Evolutionary conservation across 2,113 vertebrate genomes (phyloP), one percentile per base, ranked within the genome.

Genomic region (Oryzias javanicus): DNA sequence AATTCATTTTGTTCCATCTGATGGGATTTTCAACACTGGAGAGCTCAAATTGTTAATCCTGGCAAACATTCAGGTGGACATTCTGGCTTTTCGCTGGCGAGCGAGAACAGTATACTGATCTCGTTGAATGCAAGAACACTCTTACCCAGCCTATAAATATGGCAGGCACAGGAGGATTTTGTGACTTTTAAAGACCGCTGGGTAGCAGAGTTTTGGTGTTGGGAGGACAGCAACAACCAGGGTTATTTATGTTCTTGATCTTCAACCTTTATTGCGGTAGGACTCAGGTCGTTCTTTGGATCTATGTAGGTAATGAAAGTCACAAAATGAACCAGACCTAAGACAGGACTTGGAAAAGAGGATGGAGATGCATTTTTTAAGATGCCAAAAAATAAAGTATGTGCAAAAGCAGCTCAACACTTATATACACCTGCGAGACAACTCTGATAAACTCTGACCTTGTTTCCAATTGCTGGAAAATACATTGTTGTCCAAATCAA

Each of bases 11-110:
- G 69, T 82, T 84, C 77, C 83, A 79, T 85, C 73, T 83, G 83
- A 86, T 87, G 83, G 79, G 83, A 80, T 85, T 88, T 85, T 87
- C 72, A 85, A 84, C 75, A 71, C 85, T 83, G 70, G 62, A 80
- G 62, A 82, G 78, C 35, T 35, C 35, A 35, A 77, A 83, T 79
- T 83, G 81, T 82, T 86, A 81, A 84, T 86, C 78, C 77, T 82
- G 64, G 70, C 72, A 72, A 63, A 54, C 55, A 55, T 57, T 52
- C n/a, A 55, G 64, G 42, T 53, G 76, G 74, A 71, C 69, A 64
- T 54, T 13, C 42, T 64, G 64, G 24, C 16, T 67, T 82, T 78
- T 71, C 71, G 68, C 49, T 49, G 60, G 41, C 25, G 47, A 50
- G 56, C 74, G 67, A 61, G 72, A 68, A 85, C 74, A 61, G 72